phyloP scores from a whole-genome alignment of 30 jellyfish, hydroid and myxozoan species.

The Pelagia noctiluca region DNA sequence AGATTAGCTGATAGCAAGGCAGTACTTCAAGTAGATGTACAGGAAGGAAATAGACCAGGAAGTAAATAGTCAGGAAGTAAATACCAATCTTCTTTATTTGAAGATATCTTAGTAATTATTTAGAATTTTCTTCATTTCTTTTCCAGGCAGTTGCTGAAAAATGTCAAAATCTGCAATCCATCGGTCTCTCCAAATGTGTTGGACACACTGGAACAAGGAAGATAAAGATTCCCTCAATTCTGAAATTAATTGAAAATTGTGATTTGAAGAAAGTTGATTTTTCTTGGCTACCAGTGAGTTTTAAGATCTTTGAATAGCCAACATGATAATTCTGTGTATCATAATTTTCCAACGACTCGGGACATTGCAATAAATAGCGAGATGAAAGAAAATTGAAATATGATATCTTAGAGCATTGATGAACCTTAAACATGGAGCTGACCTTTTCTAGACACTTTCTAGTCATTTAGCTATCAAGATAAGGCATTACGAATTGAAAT shows the following conservation, averaged over 20 bases:
- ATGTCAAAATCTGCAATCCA: constrained; percentile 45
- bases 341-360: no score
- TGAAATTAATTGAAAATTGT: constrained; percentile 36
- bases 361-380: no score
- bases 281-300: constrained; percentile 62
- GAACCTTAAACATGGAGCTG: no score
- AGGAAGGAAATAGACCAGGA: not conserved
- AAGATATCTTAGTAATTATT: no score
- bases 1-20: not conserved
- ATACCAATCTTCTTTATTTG: not conserved
- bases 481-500: no score
- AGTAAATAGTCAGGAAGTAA: not conserved
- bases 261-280: constrained; percentile 35
- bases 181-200: constrained; percentile 37
- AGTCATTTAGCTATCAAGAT: no score
- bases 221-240: constrained; percentile 32
- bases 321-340: no score
- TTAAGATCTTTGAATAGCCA: not conserved
- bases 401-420: no score
- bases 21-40: not conserved
- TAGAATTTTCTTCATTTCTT: not conserved
- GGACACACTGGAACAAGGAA: constrained; percentile 13
- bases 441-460: no score
- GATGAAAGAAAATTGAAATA: no score
- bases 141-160: constrained; percentile 28